Base-by-base conservation (phyloP, 2,888 invertebrate species). In the Pandemis cinnamomeana region DNA sequence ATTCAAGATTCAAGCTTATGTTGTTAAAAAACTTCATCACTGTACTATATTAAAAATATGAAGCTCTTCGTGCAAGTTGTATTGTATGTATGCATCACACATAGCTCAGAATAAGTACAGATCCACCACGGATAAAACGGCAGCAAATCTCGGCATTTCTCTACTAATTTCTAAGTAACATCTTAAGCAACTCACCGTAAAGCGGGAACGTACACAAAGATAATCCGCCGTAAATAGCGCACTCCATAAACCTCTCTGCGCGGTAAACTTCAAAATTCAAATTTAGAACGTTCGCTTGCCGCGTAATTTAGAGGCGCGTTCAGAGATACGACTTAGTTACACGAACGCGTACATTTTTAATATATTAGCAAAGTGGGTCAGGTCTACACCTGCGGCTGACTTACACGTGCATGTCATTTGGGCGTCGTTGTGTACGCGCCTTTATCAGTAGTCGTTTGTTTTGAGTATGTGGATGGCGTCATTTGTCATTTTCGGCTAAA, bases 351-450 rank as follows among this genome's bases (percentile, higher is more conserved):
- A 78, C 78, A 81, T 81, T 79, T 80, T 81, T 80, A 80, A 81
- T 80, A 80, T 76, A 79, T 77, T 75, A 77, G 77, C 80, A 72
- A 82, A 85, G 81, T 83, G 81, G 85, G 84, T 82, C 80, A 78
- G 74, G 75, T 77, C 68, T 78, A 81, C 89, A 89, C 88, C 90
- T 89, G 90, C 79, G 82, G 60, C 69, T 51, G 48, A 51, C 55
- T 70, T 51, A 70, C 60, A 73, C 73, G 69, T 64, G 73, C 53
- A 58, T 46, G 60, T 68, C 67, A 72, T 72, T 63, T 70, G 73
- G 60, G 70, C 55, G 69, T 60, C 44, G 66, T 70, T 73, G 73
- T 74, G 66, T 66, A 48, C 53, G 61, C 70, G 44, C 66, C 66
- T 69, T 74, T 70, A 70, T 70, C 70, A 58, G 58, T 55, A 20